These are phyloP conservation scores for Rhodeus uyekii DNA, from an alignment of 2,797 vertebrate species.

Conservation along the genomic window DNA sequence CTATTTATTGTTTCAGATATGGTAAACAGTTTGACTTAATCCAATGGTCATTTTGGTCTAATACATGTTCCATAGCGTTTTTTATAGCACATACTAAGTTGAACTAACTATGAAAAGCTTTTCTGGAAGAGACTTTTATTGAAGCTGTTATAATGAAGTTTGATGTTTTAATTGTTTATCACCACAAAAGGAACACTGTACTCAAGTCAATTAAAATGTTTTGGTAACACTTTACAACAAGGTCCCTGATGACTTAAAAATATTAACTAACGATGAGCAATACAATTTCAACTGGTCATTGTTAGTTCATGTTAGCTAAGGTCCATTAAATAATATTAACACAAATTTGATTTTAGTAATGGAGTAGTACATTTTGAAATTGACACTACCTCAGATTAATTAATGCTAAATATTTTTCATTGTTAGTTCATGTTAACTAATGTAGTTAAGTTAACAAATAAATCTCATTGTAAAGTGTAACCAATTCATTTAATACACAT, in stretches of 20 bases:
- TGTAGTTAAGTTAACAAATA: too few species aligned
- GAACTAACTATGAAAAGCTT: neutral
- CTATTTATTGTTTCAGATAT: constrained; percentile 30
- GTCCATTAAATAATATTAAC: too few species aligned
- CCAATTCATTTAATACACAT: too few species aligned
- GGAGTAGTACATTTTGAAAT: too few species aligned
- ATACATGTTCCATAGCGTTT: neutral
- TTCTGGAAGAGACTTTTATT: neutral
- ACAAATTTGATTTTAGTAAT: too few species aligned
- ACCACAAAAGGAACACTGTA: neutral
- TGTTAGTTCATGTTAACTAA: too few species aligned
- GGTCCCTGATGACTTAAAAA: neutral
- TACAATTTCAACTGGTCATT: neutral
- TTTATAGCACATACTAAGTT: neutral
- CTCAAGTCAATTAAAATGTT: neutral
- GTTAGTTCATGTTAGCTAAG: too few species aligned
- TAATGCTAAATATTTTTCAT: too few species aligned
- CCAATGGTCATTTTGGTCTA: neutral
- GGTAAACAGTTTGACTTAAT: neutral
- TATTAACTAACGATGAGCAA: neutral
- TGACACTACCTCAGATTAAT: too few species aligned
- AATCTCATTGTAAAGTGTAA: too few species aligned
- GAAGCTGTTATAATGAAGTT: neutral
- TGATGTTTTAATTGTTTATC: neutral
- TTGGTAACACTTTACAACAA: neutral